A percentile compares a stretch with the other conserved stretches of the same genome.
phyloP scores from a whole-genome alignment of 2,888 invertebrate genomes.

The Gandaritis pyraliata region DNA sequence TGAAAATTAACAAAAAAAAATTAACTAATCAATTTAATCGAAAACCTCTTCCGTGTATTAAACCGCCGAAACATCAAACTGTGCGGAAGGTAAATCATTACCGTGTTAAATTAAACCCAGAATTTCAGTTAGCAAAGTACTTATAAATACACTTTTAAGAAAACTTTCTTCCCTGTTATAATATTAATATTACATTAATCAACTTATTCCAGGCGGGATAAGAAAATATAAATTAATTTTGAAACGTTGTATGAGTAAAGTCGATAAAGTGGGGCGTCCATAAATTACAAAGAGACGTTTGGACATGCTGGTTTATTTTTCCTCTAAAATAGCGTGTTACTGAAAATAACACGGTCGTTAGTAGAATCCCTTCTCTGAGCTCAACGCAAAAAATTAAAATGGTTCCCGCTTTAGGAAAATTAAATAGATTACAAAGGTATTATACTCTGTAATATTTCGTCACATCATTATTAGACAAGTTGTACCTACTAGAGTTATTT shows the following conservation, averaged over 20 bases:
- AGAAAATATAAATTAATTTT: conserved; percentile 56
- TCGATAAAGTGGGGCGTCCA: conserved; percentile 66
- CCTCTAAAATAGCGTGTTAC: conserved; percentile 69
- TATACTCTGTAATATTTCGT: no score
- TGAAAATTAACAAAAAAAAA: no score
- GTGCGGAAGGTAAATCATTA: no score
- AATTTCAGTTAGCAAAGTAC: no score
- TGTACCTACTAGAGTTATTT: no score
- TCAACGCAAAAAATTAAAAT: conserved; percentile 18
- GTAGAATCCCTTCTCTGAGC: conserved; percentile 52
- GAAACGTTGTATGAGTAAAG: conserved; percentile 58
- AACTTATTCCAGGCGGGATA: conserved; percentile 41
- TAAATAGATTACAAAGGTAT: no score
- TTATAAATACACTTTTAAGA: not conserved
- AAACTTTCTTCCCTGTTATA: conserved; percentile 1
- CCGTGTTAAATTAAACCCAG: no score
- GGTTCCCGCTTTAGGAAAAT: not conserved
- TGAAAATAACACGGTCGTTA: conserved; percentile 74
- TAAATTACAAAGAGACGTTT: conserved; percentile 68
- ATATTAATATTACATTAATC: conserved; percentile 7
- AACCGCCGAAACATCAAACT: no score
- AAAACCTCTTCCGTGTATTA: no score
- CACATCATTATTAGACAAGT: no score
- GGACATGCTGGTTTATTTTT: conserved; percentile 65
- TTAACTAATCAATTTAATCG: no score